These are phyloP conservation scores for Drosophila cardini DNA, from an alignment of 1,140 invertebrate species.

Conservation along the genomic window DNA sequence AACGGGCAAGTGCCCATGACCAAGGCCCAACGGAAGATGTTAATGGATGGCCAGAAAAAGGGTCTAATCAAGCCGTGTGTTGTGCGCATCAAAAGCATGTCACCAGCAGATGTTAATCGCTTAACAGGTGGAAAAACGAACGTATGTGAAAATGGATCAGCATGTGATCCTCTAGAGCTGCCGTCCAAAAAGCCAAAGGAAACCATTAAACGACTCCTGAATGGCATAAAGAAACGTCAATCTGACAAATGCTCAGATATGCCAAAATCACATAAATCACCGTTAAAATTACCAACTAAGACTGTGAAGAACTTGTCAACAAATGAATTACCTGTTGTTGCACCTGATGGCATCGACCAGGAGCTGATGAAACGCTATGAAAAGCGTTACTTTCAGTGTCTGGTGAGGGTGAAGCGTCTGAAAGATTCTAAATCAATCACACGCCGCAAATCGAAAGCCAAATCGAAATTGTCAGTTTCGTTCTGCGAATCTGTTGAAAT, in stretches of 20 bases:
- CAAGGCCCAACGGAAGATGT: constrained; percentile 67
- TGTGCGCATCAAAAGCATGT: constrained; percentile 34
- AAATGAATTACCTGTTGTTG: no score
- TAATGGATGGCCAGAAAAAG: constrained; percentile 26
- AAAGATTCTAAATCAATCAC: background rate
- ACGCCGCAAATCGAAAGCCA: constrained; percentile 24
- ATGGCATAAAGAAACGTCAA: constrained; percentile 21
- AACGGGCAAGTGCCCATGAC: constrained; percentile 44
- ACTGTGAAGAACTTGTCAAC: no score
- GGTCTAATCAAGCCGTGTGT: background rate
- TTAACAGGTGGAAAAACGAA: background rate
- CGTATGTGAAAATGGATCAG: background rate
- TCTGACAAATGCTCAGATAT: constrained; percentile 20
- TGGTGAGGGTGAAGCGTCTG: constrained; percentile 44
- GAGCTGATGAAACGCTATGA: constrained; percentile 40
- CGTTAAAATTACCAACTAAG: background rate
- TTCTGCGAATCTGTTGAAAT: constrained; percentile 71
- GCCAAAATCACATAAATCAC: no score
- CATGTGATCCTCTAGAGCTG: background rate
- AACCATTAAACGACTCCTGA: constrained; percentile 34
- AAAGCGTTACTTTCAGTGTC: constrained; percentile 38
- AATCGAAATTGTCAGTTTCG: constrained; percentile 59
- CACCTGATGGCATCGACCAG: background rate
- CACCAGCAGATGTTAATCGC: background rate
- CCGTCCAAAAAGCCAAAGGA: constrained; percentile 39